Conservation (phyloP, 2,888 invertebrate species). For the Synergus gifuensis region DNA sequence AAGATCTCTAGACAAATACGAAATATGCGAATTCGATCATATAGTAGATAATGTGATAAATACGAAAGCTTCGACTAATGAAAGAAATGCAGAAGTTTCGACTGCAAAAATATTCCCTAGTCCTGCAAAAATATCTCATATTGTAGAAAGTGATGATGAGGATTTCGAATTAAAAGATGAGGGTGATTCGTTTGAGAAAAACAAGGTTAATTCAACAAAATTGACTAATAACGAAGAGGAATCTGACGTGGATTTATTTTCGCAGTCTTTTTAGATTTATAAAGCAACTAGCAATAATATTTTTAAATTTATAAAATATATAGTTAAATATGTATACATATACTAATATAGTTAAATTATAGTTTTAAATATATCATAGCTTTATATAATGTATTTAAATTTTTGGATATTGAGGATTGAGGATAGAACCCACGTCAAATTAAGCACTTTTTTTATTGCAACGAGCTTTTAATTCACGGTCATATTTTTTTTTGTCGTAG, state of each 20-base stretch:
- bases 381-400: too few relatives aligned
- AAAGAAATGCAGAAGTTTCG: neutral
- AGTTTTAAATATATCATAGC: too few relatives aligned
- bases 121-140: neutral
- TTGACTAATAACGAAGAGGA: neutral
- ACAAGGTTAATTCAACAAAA: neutral
- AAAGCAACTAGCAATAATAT: neutral
- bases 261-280: neutral
- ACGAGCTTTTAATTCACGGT: too few relatives aligned
- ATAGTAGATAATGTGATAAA: neutral
- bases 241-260: neutral
- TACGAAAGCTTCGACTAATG: neutral
- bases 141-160: neutral
- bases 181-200: neutral
- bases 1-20: neutral
- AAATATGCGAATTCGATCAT: neutral
- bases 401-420: too few relatives aligned
- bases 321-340: too few relatives aligned
- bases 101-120: neutral
- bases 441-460: too few relatives aligned
- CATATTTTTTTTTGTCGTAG: too few relatives aligned
- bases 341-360: too few relatives aligned
- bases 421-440: too few relatives aligned
- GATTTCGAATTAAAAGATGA: slow-evolving; percentile 5
- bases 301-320: neutral